These are phyloP conservation scores for Lemur catta DNA, from an alignment of 2,797 vertebrate species.

Conservation along the genomic window DNA sequence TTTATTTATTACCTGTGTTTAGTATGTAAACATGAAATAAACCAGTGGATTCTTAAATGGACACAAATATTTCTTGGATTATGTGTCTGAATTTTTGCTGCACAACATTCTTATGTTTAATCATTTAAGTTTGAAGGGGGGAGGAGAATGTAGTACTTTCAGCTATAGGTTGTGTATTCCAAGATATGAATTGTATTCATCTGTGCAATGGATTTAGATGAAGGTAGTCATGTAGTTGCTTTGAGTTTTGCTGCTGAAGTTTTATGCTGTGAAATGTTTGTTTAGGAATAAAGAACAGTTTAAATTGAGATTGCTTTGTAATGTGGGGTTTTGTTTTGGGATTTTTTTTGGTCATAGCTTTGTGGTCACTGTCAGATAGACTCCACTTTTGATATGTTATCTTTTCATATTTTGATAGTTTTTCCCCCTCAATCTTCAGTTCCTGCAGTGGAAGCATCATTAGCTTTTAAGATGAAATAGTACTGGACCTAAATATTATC, in stretches of 20 bases:
- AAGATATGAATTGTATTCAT: constrained; percentile 77
- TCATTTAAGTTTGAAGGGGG: constrained; percentile 81
- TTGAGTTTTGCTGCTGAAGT: constrained; percentile 77
- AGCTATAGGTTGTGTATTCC: constrained; percentile 70
- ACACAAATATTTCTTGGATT: constrained; percentile 85
- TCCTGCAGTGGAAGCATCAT: constrained; percentile 87
- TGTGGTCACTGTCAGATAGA: constrained; percentile 79
- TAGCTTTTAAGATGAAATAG: constrained; percentile 83
- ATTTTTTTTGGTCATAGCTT: constrained; percentile 72
- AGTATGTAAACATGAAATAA: constrained; percentile 89
- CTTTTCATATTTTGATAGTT: constrained; percentile 79
- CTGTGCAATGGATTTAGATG: constrained; percentile 79
- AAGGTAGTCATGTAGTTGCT: constrained; percentile 74
- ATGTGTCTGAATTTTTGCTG: constrained; percentile 86
- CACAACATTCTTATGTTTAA: constrained; percentile 81
- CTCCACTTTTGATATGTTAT: constrained; percentile 70
- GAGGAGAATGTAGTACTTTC: constrained; percentile 79
- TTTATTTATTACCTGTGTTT: constrained; percentile 91
- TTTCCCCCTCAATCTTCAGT: constrained; percentile 57
- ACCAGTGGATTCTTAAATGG: constrained; percentile 85
- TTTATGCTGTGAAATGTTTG: constrained; percentile 80
- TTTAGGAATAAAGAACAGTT: constrained; percentile 71
- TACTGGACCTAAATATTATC: constrained; percentile 76
- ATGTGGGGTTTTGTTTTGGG: constrained; percentile 53
- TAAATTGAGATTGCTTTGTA: constrained; percentile 75